Conservation (phyloP, 1,140 invertebrate species). For the Pseudomyrmex sp. region DNA sequence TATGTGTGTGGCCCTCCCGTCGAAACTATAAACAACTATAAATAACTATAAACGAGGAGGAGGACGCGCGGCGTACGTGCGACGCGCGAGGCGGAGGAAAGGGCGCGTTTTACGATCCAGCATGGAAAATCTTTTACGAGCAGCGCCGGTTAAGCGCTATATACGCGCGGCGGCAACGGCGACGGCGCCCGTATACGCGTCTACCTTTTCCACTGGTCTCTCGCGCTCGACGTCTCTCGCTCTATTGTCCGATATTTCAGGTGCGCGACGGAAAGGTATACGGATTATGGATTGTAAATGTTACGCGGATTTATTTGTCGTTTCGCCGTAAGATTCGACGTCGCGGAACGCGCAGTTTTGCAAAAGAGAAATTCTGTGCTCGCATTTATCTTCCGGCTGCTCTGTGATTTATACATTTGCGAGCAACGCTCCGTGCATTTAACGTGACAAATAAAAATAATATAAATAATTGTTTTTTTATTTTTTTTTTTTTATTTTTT, state of each 20-base stretch:
- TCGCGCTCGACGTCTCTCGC: background rate
- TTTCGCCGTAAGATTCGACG: slow-evolving; percentile 27
- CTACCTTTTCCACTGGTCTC: background rate
- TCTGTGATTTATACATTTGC: too few species aligned
- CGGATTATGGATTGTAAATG: slow-evolving; percentile 41
- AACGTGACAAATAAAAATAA: background rate
- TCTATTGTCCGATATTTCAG: slow-evolving; percentile 56
- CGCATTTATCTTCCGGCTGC: slow-evolving; percentile 9
- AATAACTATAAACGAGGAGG: slow-evolving; percentile 35
- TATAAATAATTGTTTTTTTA: slow-evolving; percentile 1
- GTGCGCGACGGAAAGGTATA: slow-evolving; percentile 19
- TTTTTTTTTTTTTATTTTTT: background rate
- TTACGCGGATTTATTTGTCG: slow-evolving; percentile 48
- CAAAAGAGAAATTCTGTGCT: background rate
- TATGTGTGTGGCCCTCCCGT: background rate
- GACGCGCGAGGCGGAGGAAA: background rate
- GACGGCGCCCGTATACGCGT: too few species aligned
- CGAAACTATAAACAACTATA: slow-evolving; percentile 51
- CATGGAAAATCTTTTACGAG: slow-evolving; percentile 50
- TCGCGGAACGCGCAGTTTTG: background rate
- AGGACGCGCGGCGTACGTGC: slow-evolving; percentile 12
- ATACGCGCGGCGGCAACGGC: background rate
- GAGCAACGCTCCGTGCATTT: background rate
- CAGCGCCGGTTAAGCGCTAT: slow-evolving; percentile 10
- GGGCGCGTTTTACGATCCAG: slow-evolving; percentile 31